Evolutionary conservation across 1,140 invertebrate genomes (phyloP).

Genomic region (Asbolus verrucosus): DNA sequence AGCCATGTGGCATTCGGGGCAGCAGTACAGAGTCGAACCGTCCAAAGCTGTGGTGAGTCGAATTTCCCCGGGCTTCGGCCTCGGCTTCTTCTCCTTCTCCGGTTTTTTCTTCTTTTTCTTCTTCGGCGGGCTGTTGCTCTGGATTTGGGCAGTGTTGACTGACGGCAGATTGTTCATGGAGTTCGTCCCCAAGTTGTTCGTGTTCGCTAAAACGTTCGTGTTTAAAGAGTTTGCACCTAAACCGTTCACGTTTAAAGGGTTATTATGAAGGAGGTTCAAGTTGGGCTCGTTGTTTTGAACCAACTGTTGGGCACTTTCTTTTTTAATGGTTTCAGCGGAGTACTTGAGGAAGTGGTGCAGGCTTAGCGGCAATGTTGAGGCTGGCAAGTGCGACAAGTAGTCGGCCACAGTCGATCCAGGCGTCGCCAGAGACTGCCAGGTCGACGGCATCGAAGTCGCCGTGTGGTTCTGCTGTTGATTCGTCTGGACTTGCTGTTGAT

Average conservation of each 20-base stretch:
- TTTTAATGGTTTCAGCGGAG: slow-evolving; percentile 81
- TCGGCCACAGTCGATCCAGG: slow-evolving; percentile 83
- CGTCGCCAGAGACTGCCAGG: slow-evolving; percentile 81
- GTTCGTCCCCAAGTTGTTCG: slow-evolving; percentile 47
- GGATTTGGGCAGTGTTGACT: slow-evolving; percentile 49
- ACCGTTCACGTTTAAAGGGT: slow-evolving; percentile 40
- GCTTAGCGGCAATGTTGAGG: slow-evolving; percentile 80
- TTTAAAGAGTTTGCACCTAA: slow-evolving; percentile 27
- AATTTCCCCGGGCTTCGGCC: slow-evolving; percentile 86
- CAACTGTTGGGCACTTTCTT: slow-evolving; percentile 67
- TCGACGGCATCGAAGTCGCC: slow-evolving; percentile 53
- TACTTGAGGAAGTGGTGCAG: slow-evolving; percentile 88
- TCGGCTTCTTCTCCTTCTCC: slow-evolving; percentile 81
- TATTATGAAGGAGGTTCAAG: slow-evolving; percentile 55
- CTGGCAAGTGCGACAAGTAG: slow-evolving; percentile 81
- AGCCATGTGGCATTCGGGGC: slow-evolving; percentile 88
- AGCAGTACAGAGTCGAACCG: slow-evolving; percentile 85
- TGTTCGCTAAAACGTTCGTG: slow-evolving; percentile 65
- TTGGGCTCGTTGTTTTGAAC: slow-evolving; percentile 50
- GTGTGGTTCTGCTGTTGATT: slow-evolving; percentile 55
- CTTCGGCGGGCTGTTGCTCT: slow-evolving; percentile 65
- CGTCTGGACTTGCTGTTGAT: slow-evolving; percentile 52
- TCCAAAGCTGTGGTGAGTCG: slow-evolving; percentile 84
- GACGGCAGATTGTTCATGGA: slow-evolving; percentile 27
- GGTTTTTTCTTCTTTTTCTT: slow-evolving; percentile 88